Percentiles rank a stretch among this genome's conserved stretches.
These are phyloP conservation scores for Xiphydria camelus DNA, from an alignment of 2,888 invertebrate species.

Conservation along the genomic window DNA sequence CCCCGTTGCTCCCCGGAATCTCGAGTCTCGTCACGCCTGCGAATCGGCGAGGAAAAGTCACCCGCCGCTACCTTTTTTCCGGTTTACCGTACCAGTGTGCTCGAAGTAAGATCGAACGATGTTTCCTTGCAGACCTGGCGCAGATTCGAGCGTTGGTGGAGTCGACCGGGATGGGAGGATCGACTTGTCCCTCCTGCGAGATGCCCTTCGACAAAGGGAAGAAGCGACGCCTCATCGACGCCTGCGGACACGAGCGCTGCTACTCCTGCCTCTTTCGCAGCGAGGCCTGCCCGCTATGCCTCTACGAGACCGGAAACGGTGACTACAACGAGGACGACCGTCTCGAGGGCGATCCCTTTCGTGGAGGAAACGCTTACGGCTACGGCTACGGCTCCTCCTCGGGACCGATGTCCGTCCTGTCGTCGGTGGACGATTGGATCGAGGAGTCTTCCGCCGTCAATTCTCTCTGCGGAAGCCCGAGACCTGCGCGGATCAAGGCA, in stretches of 20 bases:
- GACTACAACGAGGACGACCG: not conserved
- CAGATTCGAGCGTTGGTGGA: constrained; percentile 80
- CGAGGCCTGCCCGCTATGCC: constrained; percentile 87
- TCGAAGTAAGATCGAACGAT: too few species aligned
- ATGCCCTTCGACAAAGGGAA: constrained; percentile 97
- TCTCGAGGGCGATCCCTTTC: not conserved
- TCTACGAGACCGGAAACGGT: constrained; percentile 17
- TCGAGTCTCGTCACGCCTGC: too few species aligned
- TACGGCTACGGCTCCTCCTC: not conserved
- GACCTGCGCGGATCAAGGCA: constrained; percentile 40
- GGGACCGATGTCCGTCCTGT: not conserved
- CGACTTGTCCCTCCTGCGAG: constrained; percentile 81
- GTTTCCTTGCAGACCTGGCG: constrained; percentile 76
- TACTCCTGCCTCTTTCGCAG: constrained; percentile 93
- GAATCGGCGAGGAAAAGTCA: too few species aligned
- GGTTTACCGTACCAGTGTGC: too few species aligned
- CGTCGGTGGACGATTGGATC: constrained; percentile 42
- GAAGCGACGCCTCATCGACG: constrained; percentile 91
- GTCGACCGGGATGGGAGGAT: constrained; percentile 68
- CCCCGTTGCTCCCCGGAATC: too few species aligned
- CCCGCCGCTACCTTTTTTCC: too few species aligned
- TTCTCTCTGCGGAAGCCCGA: constrained; percentile 52
- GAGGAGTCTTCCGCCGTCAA: constrained; percentile 51
- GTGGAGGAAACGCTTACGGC: not conserved
- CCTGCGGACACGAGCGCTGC: constrained; percentile 94